phyloP scores from a whole-genome alignment of 1,140 invertebrate species.

The Drosophila ambigua region DNA sequence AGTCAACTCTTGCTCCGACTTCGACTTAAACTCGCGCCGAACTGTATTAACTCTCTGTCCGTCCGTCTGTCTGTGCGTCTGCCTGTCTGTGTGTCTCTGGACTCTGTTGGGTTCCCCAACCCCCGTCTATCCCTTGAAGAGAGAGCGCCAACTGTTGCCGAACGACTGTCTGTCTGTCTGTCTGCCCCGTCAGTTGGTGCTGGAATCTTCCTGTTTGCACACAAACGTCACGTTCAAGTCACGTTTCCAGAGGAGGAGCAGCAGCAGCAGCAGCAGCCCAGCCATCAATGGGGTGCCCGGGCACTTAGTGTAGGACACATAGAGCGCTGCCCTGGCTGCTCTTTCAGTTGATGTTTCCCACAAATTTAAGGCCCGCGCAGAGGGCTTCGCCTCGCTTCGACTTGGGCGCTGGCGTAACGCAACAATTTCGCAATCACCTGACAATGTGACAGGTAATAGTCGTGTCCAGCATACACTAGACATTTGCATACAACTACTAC shows the following conservation, averaged over 20 bases:
- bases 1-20: conserved; percentile 53
- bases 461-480: conserved; percentile 73
- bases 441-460: conserved; percentile 83
- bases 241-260: conserved; percentile 64
- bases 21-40: conserved; percentile 58
- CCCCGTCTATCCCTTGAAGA: too few species aligned
- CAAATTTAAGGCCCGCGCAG: conserved; percentile 73
- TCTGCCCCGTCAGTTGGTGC: conserved; percentile 3
- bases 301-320: conserved; percentile 29
- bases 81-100: conserved; percentile 44
- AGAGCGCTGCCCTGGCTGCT: conserved; percentile 26
- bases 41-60: conserved; percentile 75
- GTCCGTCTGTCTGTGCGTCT: conserved; percentile 45
- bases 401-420: conserved; percentile 71
- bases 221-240: conserved; percentile 79
- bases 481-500: conserved; percentile 64
- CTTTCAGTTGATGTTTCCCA: conserved; percentile 75
- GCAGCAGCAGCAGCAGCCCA: conserved; percentile 5
- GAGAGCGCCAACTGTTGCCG: conserved; percentile 55
- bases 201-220: conserved; percentile 81
- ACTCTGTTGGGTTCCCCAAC: too few species aligned
- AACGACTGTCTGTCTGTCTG: conserved; percentile 57
- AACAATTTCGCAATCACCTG: conserved; percentile 82
- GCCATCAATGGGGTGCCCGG: conserved; percentile 54
- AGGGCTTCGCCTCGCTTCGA: not conserved